These are phyloP conservation scores for Butorides virescens DNA, from an alignment of 2,113 vertebrate species.

Conservation along the genomic window DNA sequence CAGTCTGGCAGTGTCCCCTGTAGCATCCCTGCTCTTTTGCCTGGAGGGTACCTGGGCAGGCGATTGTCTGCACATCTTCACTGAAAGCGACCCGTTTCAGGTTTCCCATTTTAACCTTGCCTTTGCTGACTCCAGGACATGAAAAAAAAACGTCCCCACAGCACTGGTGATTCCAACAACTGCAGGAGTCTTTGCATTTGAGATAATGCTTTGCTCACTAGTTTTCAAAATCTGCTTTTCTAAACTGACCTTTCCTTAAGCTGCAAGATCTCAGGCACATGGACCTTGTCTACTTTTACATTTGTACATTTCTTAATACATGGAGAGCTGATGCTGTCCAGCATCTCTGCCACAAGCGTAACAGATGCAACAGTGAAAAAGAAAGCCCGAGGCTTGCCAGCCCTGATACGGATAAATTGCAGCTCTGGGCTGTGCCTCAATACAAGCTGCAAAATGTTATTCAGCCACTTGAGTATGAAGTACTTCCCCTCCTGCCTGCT, in stretches of 20 bases:
- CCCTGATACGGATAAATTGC: not conserved
- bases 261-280: not conserved
- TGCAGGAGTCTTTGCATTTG: not conserved
- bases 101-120: not conserved
- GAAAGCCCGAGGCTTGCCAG: not conserved
- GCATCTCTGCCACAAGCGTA: rapidly evolving
- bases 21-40: not conserved
- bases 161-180: not conserved
- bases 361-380: not conserved
- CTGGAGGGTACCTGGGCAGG: not conserved
- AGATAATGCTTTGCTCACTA: not conserved
- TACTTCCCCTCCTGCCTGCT: not conserved
- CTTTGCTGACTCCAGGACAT: not conserved
- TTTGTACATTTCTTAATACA: not conserved
- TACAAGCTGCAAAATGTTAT: not conserved
- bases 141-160: not conserved
- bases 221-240: not conserved
- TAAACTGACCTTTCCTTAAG: not conserved
- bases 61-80: rapidly evolving
- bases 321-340: not conserved
- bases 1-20: not conserved
- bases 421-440: not conserved
- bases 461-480: not conserved
- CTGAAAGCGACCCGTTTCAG: not conserved
- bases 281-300: not conserved